A percentile compares a stretch with the other conserved stretches of the same genome.
These are phyloP conservation scores for Cremastobaeus sp. DNA, from an alignment of 2,888 invertebrate genomes.

Conservation along the genomic window DNA sequence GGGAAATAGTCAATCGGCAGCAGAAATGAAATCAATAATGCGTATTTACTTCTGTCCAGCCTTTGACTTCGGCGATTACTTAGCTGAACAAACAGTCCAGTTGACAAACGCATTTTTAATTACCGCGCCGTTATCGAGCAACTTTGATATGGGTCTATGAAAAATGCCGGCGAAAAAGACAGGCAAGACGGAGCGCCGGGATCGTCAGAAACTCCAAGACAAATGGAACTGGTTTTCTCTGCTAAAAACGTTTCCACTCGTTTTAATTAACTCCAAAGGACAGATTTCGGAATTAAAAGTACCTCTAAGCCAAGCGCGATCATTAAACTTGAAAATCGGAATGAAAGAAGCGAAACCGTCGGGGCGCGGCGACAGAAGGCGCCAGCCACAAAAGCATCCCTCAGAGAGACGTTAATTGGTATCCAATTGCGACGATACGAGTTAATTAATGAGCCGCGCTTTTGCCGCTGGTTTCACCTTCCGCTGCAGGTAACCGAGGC, in stretches of 20 bases:
- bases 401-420: slow-evolving; percentile 46
- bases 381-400: slow-evolving; percentile 33
- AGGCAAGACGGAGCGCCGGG: too few species aligned
- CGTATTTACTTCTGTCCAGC: slow-evolving; percentile 18
- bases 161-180: background rate
- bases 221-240: background rate
- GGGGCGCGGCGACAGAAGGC: background rate
- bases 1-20: slow-evolving; percentile 17
- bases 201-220: background rate
- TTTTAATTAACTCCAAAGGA: slow-evolving; percentile 5
- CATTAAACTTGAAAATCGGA: slow-evolving; percentile 7
- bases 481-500: slow-evolving; percentile 18
- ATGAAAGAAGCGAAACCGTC: background rate
- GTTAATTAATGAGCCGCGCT: slow-evolving; percentile 42
- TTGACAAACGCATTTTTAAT: slow-evolving; percentile 5
- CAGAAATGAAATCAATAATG: slow-evolving; percentile 25
- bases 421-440: slow-evolving; percentile 45
- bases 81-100: slow-evolving; percentile 10
- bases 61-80: slow-evolving; percentile 19
- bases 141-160: background rate
- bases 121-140: too few species aligned
- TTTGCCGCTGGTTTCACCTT: slow-evolving; percentile 21
- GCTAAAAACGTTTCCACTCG: background rate
- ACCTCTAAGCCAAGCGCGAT: background rate
- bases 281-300: background rate